Evolutionary conservation across 1,140 invertebrate species (phyloP).

Genomic region (Danaus plexippus): DNA sequence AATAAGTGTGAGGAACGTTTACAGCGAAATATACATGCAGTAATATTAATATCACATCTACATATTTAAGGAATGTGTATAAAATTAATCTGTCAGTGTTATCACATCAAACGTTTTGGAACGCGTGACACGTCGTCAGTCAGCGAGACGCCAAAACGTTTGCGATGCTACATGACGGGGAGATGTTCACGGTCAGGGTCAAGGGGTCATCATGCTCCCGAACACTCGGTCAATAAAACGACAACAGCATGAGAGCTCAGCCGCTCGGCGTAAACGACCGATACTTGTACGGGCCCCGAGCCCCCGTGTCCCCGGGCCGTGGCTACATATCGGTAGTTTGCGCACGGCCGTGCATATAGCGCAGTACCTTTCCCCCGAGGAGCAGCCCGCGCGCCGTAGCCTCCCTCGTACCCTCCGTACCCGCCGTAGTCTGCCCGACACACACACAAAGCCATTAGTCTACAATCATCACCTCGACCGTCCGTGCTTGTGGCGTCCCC

Average conservation of each 20-base stretch:
- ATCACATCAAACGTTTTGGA: conserved; percentile 14
- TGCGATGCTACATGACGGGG: background rate
- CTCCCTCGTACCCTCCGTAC: conserved; percentile 85
- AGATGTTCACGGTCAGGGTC: conserved; percentile 3
- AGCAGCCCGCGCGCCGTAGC: conserved; percentile 84
- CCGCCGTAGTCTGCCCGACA: conserved; percentile 81
- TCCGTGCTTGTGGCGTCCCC: too few species aligned
- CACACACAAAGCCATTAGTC: conserved; percentile 48
- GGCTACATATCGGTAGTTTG: conserved; percentile 12
- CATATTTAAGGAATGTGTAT: too few species aligned
- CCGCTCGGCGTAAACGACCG: conserved; percentile 2
- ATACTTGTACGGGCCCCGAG: conserved; percentile 2
- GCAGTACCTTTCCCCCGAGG: conserved; percentile 84
- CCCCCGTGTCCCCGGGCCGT: background rate
- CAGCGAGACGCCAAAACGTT: conserved; percentile 13
- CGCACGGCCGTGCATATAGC: conserved; percentile 18
- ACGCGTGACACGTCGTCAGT: background rate
- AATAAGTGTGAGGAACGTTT: too few species aligned
- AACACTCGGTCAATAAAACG: background rate
- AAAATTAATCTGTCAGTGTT: too few species aligned
- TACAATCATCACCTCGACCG: conserved; percentile 1
- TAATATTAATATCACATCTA: too few species aligned
- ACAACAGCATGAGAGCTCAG: conserved; percentile 1
- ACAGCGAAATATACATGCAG: too few species aligned
- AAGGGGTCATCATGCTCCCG: conserved; percentile 5